These are phyloP conservation scores for Chrosomus eos DNA, from an alignment of 2,797 vertebrate genomes.

Conservation along the genomic window DNA sequence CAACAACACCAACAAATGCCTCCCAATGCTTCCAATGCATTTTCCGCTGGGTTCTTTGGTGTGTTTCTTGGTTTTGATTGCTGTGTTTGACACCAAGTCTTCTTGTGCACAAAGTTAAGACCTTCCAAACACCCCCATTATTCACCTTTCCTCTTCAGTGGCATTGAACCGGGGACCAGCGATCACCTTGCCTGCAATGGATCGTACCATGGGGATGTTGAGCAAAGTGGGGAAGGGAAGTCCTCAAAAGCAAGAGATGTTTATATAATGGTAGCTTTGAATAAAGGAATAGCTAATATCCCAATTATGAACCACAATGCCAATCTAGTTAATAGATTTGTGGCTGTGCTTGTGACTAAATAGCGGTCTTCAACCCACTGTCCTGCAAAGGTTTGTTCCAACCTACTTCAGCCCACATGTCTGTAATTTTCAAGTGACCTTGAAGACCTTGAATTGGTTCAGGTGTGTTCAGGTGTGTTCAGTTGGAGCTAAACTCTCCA, in stretches of 20 bases:
- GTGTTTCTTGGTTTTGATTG: slow-evolving; percentile 38
- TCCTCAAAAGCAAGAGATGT: slow-evolving; percentile 24
- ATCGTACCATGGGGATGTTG: slow-evolving; percentile 27
- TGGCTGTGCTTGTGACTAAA: neutral
- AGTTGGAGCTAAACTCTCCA: neutral
- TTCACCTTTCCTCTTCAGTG: slow-evolving; percentile 29
- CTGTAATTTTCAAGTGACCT: neutral
- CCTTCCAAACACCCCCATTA: slow-evolving; percentile 26
- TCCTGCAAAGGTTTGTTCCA: neutral
- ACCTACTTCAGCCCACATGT: neutral
- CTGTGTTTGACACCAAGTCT: slow-evolving; percentile 41
- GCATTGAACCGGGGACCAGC: slow-evolving; percentile 24
- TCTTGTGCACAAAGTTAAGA: slow-evolving; percentile 9
- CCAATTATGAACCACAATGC: neutral
- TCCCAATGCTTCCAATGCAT: slow-evolving; percentile 20
- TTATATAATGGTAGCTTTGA: neutral
- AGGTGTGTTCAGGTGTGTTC: neutral
- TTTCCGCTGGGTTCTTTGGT: slow-evolving; percentile 38
- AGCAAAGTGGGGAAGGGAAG: slow-evolving; percentile 11
- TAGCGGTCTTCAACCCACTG: neutral
- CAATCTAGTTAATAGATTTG: neutral
- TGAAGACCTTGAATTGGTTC: neutral
- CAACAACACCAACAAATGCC: slow-evolving; percentile 25
- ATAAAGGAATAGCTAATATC: neutral
- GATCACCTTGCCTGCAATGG: slow-evolving; percentile 36